These are phyloP conservation scores for Phyllotreta cruciferae DNA, from an alignment of 2,888 invertebrate species.

Conservation along the genomic window DNA sequence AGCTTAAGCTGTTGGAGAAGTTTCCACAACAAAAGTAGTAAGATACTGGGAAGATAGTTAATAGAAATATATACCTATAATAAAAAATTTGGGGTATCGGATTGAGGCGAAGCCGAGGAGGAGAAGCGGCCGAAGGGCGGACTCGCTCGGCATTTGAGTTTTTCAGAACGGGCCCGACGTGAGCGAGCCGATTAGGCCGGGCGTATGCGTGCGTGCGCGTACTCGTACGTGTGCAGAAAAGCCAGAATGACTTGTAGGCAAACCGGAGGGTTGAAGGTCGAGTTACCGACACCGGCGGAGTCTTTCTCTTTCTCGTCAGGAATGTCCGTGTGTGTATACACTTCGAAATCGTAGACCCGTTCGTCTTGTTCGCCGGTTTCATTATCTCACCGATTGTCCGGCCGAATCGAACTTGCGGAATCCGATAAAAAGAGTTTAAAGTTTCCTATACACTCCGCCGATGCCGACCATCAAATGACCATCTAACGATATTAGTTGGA, in stretches of 20 bases:
- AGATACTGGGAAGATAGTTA: too few relatives aligned
- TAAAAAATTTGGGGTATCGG: too few relatives aligned
- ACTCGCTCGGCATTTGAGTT: conserved; percentile 8
- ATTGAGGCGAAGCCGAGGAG: too few relatives aligned
- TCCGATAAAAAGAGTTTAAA: conserved; percentile 21
- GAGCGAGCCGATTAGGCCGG: conserved; percentile 19
- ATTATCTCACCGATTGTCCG: conserved; percentile 54
- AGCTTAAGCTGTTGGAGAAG: too few relatives aligned
- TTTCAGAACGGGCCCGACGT: conserved; percentile 26
- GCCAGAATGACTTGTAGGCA: conserved; percentile 48
- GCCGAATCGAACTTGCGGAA: conserved; percentile 56
- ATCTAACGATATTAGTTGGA: conserved; percentile 3
- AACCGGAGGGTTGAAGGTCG: conserved; percentile 56
- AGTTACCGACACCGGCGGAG: conserved; percentile 39
- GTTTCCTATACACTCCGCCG: not conserved
- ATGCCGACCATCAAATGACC: not conserved
- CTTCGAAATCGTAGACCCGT: conserved; percentile 48
- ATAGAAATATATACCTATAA: too few relatives aligned
- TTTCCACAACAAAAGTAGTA: too few relatives aligned
- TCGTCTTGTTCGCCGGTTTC: conserved; percentile 55
- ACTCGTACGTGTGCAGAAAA: conserved; percentile 26
- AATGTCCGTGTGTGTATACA: conserved; percentile 51
- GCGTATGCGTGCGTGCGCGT: conserved; percentile 3
- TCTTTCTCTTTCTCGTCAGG: conserved; percentile 51
- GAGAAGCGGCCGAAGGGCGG: too few relatives aligned